Conservation (phyloP, 2,888 invertebrate species). For the Nemurella pictetii region DNA sequence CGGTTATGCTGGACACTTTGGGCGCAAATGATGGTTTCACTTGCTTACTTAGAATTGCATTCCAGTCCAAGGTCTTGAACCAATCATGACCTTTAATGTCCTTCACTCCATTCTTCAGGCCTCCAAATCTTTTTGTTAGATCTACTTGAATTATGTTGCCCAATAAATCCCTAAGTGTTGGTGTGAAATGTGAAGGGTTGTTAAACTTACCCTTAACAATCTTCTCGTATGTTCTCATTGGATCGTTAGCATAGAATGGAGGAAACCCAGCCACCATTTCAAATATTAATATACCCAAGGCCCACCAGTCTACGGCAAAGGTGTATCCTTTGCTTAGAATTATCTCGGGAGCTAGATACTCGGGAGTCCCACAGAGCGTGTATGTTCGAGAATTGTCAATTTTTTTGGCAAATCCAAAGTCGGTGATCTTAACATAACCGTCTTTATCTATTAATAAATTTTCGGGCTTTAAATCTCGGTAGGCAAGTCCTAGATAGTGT, state of each 20-base stretch:
- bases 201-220: constrained; percentile 22
- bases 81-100: constrained; percentile 35
- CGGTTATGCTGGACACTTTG: neutral
- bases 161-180: constrained; percentile 29
- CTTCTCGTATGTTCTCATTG: constrained; percentile 30
- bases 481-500: constrained; percentile 37
- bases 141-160: constrained; percentile 31
- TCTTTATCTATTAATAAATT: constrained; percentile 38
- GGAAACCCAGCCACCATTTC: constrained; percentile 33
- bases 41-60: constrained; percentile 22
- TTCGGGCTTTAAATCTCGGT: constrained; percentile 41
- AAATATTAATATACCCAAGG: constrained; percentile 34
- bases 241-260: constrained; percentile 26
- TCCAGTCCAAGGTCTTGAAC: constrained; percentile 34
- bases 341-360: constrained; percentile 38
- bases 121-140: constrained; percentile 32
- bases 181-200: constrained; percentile 30
- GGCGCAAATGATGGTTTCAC: constrained; percentile 34
- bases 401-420: constrained; percentile 39
- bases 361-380: constrained; percentile 37
- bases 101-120: constrained; percentile 29
- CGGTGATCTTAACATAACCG: constrained; percentile 40
- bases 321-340: constrained; percentile 36
- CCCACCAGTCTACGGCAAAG: constrained; percentile 36
- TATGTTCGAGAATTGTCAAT: constrained; percentile 32